Base-by-base conservation (phyloP, 2,888 invertebrate genomes). In the Barypeithes pellucidus region DNA sequence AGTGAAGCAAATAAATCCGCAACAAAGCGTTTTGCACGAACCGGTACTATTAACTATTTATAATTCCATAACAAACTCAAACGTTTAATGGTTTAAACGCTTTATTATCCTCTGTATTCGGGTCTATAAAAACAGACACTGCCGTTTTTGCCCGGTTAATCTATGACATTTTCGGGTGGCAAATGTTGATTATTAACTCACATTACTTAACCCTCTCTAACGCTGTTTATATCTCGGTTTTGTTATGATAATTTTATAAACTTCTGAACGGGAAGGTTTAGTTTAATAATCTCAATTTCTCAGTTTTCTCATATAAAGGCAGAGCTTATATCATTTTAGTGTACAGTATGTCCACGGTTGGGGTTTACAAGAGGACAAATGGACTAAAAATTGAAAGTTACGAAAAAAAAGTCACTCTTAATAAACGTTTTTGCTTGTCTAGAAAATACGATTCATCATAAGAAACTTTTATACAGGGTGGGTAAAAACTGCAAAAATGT, bases 141-240 rank as follows among this genome's bases (percentile, higher is more conserved):
- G 36, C 54, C 22, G 12, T 36, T 60, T 60, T 68, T 60, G 67
- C 60, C 60, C 47, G 60, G n/a, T 33, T 68, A 60, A 68, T 68
- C 47, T 45, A 16, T 33, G 8, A n/a, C 12, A 50, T 68, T 68
- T 68, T 68, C 47, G 50, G 18, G 36, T 36, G 33, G 47, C 33
- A 22, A 52, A 29, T 52, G 29, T 45, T 16, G 3, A n/a, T 14
- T 14, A 45, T 45, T 45, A 45, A 45, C 16, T 7, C 16, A 2
- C 16, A 8, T 45, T 45, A 45, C 14, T 45, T 45, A 39, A 45
- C 45, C 18, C 45, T 16, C 14, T 7, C 45, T 18, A 18, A 16
- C 14, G 14, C 14, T 8, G 45, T 18, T 16, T 45, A 45, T 8
- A 45, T 14, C 14, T 45, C 18, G 45, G 14, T 45, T 45, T 45